phyloP scores from a whole-genome alignment of 2,113 vertebrate species.

The Brienomyrus brachyistius region DNA sequence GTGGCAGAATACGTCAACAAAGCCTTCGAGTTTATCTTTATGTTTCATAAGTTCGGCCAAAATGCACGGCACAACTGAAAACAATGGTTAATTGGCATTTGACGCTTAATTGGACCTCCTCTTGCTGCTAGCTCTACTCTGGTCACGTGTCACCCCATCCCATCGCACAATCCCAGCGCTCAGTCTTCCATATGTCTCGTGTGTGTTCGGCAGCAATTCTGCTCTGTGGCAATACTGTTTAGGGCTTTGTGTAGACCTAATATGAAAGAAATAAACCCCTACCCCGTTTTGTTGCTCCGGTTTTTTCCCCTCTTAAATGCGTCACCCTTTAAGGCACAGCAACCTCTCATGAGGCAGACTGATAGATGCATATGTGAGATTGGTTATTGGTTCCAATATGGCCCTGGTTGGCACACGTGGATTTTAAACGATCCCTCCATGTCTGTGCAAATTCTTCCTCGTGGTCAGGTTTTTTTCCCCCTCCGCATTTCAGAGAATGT shows the following conservation, averaged over 20 bases:
- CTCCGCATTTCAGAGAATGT: background rate
- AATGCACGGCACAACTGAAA: background rate
- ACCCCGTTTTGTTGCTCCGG: constrained; percentile 10
- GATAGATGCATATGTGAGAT: background rate
- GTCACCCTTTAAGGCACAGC: constrained; percentile 26
- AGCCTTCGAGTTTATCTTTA: background rate
- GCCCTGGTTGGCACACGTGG: background rate
- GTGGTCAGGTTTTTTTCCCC: background rate
- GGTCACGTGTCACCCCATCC: constrained; percentile 8
- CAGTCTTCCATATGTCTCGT: background rate
- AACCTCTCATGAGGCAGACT: background rate
- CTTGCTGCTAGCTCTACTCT: constrained; percentile 3
- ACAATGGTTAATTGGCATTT: constrained; percentile 10
- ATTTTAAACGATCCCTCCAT: background rate
- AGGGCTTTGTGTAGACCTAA: background rate
- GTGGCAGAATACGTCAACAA: background rate
- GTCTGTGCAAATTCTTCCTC: background rate
- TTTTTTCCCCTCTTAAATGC: constrained; percentile 1
- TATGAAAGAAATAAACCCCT: background rate
- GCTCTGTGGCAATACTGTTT: background rate
- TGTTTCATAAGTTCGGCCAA: background rate
- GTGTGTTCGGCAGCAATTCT: background rate
- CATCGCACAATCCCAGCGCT: constrained; percentile 7
- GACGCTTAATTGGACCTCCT: background rate
- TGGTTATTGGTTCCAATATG: background rate